phyloP scores from a whole-genome alignment of 2,113 vertebrate species.

The Platysteira castanea region DNA sequence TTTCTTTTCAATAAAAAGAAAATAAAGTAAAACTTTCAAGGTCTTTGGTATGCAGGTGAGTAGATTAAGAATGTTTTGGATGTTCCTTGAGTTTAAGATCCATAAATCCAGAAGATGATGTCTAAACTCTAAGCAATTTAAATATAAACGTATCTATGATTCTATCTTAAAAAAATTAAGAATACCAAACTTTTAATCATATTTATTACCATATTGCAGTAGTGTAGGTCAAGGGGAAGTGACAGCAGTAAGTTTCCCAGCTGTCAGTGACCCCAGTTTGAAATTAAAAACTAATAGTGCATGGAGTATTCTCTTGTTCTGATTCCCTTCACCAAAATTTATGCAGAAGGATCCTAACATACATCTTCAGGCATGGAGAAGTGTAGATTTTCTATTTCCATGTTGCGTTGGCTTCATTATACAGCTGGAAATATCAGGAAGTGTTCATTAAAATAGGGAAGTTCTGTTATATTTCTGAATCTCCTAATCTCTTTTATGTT shows the following conservation, averaged over 20 bases:
- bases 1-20: too few species aligned
- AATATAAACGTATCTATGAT: neutral
- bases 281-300: neutral
- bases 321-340: neutral
- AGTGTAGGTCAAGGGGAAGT: neutral
- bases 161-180: neutral
- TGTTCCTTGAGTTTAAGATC: neutral
- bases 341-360: neutral
- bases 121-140: neutral
- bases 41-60: neutral
- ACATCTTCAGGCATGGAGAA: neutral
- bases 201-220: neutral
- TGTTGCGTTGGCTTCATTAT: neutral
- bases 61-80: neutral
- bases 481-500: neutral
- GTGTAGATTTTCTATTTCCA: neutral
- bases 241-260: neutral
- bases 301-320: neutral
- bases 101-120: neutral
- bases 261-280: neutral
- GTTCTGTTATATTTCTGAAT: neutral
- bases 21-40: neutral
- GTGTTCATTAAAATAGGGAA: neutral
- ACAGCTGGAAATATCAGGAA: neutral
- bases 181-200: neutral